These are phyloP conservation scores for Molorchus minor DNA, from an alignment of 2,888 invertebrate genomes.

Conservation along the genomic window DNA sequence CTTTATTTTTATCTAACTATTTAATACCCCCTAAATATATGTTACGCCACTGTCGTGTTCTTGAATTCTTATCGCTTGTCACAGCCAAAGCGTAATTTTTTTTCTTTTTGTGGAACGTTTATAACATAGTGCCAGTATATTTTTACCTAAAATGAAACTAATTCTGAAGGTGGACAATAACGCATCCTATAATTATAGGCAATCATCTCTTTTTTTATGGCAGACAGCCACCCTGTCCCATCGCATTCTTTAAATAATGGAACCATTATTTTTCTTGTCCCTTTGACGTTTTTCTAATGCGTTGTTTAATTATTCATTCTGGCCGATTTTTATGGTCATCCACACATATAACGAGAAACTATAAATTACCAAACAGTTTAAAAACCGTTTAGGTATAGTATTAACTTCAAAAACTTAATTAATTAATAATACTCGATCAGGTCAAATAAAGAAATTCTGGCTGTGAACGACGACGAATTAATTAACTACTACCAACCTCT, in stretches of 20 bases:
- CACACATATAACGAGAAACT: background rate
- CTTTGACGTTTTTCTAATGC: slow-evolving; percentile 51
- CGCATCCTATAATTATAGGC: slow-evolving; percentile 59
- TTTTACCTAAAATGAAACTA: slow-evolving; percentile 59
- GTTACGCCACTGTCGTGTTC: slow-evolving; percentile 41
- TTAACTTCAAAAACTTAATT: slow-evolving; percentile 1
- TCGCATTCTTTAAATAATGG: slow-evolving; percentile 54
- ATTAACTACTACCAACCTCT: slow-evolving; percentile 9
- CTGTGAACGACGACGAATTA: background rate
- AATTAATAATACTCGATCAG: slow-evolving; percentile 1
- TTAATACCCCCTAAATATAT: too few species aligned
- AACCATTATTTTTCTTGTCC: slow-evolving; percentile 52
- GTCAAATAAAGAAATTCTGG: background rate
- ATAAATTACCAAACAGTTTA: background rate
- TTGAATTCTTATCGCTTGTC: too few species aligned
- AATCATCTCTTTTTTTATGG: slow-evolving; percentile 54
- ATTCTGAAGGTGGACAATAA: slow-evolving; percentile 58
- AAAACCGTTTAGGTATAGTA: background rate
- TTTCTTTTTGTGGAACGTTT: slow-evolving; percentile 50
- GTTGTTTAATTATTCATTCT: slow-evolving; percentile 15
- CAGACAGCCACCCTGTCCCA: slow-evolving; percentile 52
- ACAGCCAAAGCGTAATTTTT: too few species aligned
- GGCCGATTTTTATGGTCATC: background rate
- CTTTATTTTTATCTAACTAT: too few species aligned
- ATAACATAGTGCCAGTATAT: slow-evolving; percentile 50